phyloP scores from a whole-genome alignment of 2,888 invertebrate species.

The Zhengitettix transpicula region DNA sequence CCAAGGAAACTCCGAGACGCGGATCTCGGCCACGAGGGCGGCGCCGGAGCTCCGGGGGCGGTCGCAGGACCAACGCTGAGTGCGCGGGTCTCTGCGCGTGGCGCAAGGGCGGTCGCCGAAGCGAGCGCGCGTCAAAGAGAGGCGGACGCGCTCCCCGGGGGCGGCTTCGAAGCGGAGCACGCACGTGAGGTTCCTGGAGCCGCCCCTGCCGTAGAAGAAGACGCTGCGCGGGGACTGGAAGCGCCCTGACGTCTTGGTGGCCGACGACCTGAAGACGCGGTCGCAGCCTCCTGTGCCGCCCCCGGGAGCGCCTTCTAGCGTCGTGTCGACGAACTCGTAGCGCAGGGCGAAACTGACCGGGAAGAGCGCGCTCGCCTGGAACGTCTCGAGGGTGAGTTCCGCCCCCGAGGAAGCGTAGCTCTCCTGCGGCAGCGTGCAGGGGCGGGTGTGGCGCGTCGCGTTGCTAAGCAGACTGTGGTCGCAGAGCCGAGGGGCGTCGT shows the following conservation, averaged over 20 bases:
- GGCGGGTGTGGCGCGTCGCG: conserved; percentile 51
- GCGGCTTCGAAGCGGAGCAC: conserved; percentile 57
- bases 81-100: conserved; percentile 46
- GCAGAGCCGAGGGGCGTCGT: conserved; percentile 55
- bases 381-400: conserved; percentile 60
- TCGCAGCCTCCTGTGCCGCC: conserved; percentile 43
- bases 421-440: conserved; percentile 44
- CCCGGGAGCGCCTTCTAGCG: conserved; percentile 44
- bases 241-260: conserved; percentile 29
- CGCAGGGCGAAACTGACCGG: conserved; percentile 55
- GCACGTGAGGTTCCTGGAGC: conserved; percentile 57
- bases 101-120: conserved; percentile 53
- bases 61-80: conserved; percentile 47
- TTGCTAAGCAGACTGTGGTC: conserved; percentile 58
- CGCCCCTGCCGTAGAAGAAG: conserved; percentile 69
- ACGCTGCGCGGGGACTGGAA: conserved; percentile 65
- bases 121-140: conserved; percentile 49
- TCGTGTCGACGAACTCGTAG: conserved; percentile 68
- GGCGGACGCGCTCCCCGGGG: conserved; percentile 47
- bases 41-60: conserved; percentile 38
- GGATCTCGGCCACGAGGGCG: conserved; percentile 40
- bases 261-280: conserved; percentile 26
- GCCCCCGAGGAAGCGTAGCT: conserved; percentile 62
- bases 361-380: conserved; percentile 63
- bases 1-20: conserved; percentile 54